A percentile compares a stretch with the other conserved stretches of the same genome.
Conservation (phyloP, 1,140 invertebrate species). For the Portunus trituberculatus region DNA sequence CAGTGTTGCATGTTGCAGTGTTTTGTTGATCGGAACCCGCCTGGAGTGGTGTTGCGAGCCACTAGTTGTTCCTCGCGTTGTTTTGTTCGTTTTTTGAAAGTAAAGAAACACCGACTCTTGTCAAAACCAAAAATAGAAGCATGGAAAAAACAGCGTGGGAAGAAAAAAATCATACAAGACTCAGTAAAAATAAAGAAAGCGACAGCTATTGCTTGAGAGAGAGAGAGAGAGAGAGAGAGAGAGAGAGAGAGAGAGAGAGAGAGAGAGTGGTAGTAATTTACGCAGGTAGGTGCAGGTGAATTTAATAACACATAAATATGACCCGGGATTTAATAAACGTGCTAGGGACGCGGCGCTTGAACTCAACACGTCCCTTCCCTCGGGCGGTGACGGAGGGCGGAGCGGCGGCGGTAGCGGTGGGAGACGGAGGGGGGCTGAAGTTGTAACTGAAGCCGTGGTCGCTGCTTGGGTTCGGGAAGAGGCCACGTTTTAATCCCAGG, state of each 20-base stretch:
- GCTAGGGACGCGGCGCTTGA: not conserved
- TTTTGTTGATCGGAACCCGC: too few species aligned
- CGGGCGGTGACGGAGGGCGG: not conserved
- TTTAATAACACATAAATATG: not conserved
- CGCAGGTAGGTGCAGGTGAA: not conserved
- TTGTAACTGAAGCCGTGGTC: not conserved
- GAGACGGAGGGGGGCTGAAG: not conserved
- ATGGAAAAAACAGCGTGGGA: too few species aligned
- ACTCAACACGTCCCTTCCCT: not conserved
- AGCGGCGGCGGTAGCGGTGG: not conserved
- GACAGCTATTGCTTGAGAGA: not conserved
- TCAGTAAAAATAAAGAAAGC: too few species aligned
- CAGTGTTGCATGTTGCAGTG: too few species aligned
- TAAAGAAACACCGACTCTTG: too few species aligned
- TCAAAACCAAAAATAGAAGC: too few species aligned
- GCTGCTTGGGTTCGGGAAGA: not conserved
- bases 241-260: constrained; percentile 5
- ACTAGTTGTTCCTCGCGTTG: too few species aligned
- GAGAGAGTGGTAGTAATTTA: not conserved
- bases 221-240: not conserved
- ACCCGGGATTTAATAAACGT: not conserved
- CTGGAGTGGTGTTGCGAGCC: too few species aligned
- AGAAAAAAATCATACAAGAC: too few species aligned
- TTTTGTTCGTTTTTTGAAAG: too few species aligned
- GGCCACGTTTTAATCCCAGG: constrained; percentile 37